Base-by-base conservation (phyloP, 2,888 invertebrate species). In the Athalia circularis region DNA sequence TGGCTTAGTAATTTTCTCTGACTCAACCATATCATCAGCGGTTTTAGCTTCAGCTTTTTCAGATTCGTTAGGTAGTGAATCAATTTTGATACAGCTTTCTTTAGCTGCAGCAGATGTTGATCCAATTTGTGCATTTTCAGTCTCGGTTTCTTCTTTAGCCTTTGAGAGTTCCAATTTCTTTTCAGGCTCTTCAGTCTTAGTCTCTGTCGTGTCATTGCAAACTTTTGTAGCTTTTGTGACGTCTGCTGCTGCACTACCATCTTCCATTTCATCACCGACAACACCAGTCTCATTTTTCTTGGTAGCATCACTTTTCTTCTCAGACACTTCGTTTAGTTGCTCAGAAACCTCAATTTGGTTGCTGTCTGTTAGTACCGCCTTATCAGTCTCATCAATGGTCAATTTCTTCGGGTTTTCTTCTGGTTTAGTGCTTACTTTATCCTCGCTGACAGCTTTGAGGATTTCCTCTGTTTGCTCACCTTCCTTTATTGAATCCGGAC, bases 171-270 rank as follows among this genome's bases (percentile, higher is more conserved):
- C 65, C 64, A 57, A 61, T 80, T 76, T 7, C 79, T 80, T 54
- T 81, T 83, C 80, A 74, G 85, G 82, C 79, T 86, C 82, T 59
- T 62, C 82, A 29, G 80, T 80, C 77, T 79, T 84, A 72, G 67
- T 83, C 77, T 83, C 81, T 74, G 50, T 77, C 48, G 43, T 72
- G 3, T 72, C 62, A 7, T 64, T 9, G 45, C 3, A 48, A 29
- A 47, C n/a, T 47, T 45, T 72, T 13, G 47, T 7, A 9, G 45
- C 9, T 3, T 13, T 48, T 43, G 29, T n/a, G n/a, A 75, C 79
- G 52, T 59, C 11, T 59, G 79, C 79, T 78, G 79, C 74, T 45
- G 50, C 74, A 54, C 75, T 61, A 75, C 77, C 80, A 6, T 72
- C 80, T n/a, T 77, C 77, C 48, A 43, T 62, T 45, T 70, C 68